phyloP scores from a whole-genome alignment of 2,797 vertebrate genomes.

The Eospalax fontanierii region DNA sequence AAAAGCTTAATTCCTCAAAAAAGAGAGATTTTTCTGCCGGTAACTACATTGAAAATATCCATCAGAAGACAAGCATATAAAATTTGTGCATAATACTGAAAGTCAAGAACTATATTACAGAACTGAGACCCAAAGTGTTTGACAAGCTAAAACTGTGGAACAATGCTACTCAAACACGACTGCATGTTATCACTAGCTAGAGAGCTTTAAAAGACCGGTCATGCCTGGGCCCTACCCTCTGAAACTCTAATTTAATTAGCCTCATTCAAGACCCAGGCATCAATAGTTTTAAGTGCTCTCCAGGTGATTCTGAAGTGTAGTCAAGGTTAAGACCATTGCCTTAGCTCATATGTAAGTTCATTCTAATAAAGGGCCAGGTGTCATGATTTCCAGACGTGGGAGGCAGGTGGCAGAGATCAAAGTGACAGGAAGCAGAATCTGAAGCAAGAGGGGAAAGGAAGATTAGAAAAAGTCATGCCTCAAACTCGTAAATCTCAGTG shows the following conservation, averaged over 20 bases:
- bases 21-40: neutral
- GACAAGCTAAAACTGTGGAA: neutral
- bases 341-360: neutral
- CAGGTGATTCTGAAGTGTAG: slow-evolving; percentile 27
- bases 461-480: neutral
- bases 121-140: neutral
- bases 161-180: neutral
- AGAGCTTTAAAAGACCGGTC: slow-evolving; percentile 31
- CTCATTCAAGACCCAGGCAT: slow-evolving; percentile 23
- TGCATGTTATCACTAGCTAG: neutral
- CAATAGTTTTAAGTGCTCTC: slow-evolving; percentile 39
- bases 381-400: neutral
- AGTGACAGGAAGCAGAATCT: neutral
- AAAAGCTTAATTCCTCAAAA: neutral
- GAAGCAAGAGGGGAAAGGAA: neutral
- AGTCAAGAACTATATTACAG: neutral
- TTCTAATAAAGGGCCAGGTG: slow-evolving; percentile 6
- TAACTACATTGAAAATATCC: slow-evolving; percentile 22
- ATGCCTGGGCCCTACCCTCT: neutral
- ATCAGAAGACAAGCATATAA: neutral
- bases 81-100: neutral
- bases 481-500: neutral
- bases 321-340: neutral
- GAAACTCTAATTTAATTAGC: slow-evolving; percentile 59
- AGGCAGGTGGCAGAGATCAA: slow-evolving; percentile 24